Evolutionary conservation across 30 jellyfish, hydroid and myxozoan genomes (phyloP), one percentile per base, ranked within the genome.

Genomic region (Rhopilema esculentum): DNA sequence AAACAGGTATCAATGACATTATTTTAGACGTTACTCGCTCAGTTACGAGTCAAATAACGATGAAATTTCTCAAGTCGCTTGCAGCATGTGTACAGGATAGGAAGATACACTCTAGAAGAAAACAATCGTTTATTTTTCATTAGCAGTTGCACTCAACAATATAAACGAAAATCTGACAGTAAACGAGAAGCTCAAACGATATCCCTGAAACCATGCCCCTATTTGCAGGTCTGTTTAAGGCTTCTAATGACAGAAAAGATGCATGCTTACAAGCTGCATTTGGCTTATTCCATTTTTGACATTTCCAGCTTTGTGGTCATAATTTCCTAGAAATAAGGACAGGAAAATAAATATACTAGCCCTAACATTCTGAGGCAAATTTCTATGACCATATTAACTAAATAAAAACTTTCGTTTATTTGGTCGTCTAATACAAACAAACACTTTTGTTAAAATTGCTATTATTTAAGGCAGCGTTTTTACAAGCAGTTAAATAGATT

Each of bases 281-380:
- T 40, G 57, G 12, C 6, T 78, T 49, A 92, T 24, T 92, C 91
- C 98, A 92, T 92, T 73, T 92, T 92, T 27, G 98, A 92, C 91
- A 81, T 86, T 73, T 92, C 98, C 57, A 82, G 84, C 73, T 81
- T 92, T 48, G 98, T 92, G 77, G 93, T 92, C 90, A 92, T 81
- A 1, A 92, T 84, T 75, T 92, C 96, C 96, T 88, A 83, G 1
- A 57, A 30, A 52, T 65, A 31, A 53, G 70, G 2, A 23, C 12
- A 62, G 21, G 1, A 4, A 19, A 49, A 0, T 31, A 16, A 71
- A 4, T 2, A 29, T 33, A 19, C 15, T 9, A 26, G n/a, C 4
- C 15, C 64, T 27, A 26, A 1, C 16, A 25, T 18, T 9, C 30
- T 19, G 18, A 1, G 50, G 6, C 21, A 27, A 68, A 22, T 70